Base-by-base conservation (phyloP, 2,797 vertebrate genomes). In the Apogon hyalosoma region DNA sequence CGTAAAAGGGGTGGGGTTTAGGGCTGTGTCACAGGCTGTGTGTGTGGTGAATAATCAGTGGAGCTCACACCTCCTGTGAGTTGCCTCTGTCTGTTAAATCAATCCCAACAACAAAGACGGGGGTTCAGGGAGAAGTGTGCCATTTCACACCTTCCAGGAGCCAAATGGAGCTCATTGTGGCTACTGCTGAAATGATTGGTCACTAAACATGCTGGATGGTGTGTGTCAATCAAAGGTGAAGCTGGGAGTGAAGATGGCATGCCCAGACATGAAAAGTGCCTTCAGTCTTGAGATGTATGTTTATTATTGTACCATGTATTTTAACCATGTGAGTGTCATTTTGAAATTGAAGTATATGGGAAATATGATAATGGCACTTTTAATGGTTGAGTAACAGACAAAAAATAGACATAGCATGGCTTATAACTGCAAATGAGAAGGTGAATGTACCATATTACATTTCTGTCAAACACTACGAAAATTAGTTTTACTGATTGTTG, bases 161-260 rank as follows among this genome's bases (percentile, higher is more conserved):
- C 87, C 93, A 95, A 93, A 95, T 92, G 93, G 93, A 28, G 53
- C 82, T 86, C 48, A 38, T 85, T 90, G 85, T 86, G 79, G 67
- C 47, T 49, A 41, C 62, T 9, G 24, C 68, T 79, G 74, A 73
- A 53, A 61, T 60, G 56, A 81, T 59, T 69, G 79, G 62, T 63
- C 70, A 69, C 52, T 67, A 46, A 87, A 83, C 55, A 76, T 57
- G 38, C 59, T 80, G 63, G 61, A 70, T 85, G 75, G 80, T 89
- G 83, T 87, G 75, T 84, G 87, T 90, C 88, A 85, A 79, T 92
- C 86, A 80, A 4, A 39, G 39, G 73, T 66, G 14, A 14, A 39
- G 56, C 79, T 61, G 69, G 78, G 83, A 73, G 59, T 80, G 83
- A 83, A 70, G 68, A 45, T 46, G 80, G 46, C 92, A 90, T 90